These are phyloP conservation scores for Furcula furcula DNA, from an alignment of 2,888 invertebrate species.

Conservation along the genomic window DNA sequence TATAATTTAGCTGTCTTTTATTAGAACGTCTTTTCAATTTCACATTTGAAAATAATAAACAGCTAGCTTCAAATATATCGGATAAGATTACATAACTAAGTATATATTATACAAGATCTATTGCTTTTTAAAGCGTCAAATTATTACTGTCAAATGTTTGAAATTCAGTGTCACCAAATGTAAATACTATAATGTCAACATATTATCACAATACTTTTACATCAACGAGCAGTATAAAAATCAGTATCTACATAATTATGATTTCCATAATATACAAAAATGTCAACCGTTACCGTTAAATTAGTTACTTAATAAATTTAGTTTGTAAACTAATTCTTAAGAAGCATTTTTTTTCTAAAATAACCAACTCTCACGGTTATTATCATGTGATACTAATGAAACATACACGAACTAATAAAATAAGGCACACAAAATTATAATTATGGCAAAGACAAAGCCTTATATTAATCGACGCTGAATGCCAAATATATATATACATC, in stretches of 20 bases:
- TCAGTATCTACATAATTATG: not conserved
- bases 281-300: conserved; percentile 14
- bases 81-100: too few species aligned
- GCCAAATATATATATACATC: too few species aligned
- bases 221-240: not conserved
- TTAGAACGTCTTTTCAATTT: too few species aligned
- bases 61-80: too few species aligned
- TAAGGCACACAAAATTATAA: conserved; percentile 55
- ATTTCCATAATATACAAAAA: not conserved
- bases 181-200: too few species aligned
- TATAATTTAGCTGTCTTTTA: too few species aligned
- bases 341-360: not conserved
- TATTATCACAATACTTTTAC: too few species aligned
- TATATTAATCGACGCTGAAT: not conserved
- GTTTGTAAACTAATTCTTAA: conserved; percentile 24
- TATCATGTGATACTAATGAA: conserved; percentile 21
- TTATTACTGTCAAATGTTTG: too few species aligned
- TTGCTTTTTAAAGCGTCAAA: too few species aligned
- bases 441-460: not conserved
- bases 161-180: too few species aligned
- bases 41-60: too few species aligned
- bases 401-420: conserved; percentile 45
- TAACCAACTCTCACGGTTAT: not conserved
- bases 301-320: conserved; percentile 17
- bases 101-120: too few species aligned